These are phyloP conservation scores for Rhagium mordax DNA, from an alignment of 2,888 invertebrate genomes.

Conservation along the genomic window DNA sequence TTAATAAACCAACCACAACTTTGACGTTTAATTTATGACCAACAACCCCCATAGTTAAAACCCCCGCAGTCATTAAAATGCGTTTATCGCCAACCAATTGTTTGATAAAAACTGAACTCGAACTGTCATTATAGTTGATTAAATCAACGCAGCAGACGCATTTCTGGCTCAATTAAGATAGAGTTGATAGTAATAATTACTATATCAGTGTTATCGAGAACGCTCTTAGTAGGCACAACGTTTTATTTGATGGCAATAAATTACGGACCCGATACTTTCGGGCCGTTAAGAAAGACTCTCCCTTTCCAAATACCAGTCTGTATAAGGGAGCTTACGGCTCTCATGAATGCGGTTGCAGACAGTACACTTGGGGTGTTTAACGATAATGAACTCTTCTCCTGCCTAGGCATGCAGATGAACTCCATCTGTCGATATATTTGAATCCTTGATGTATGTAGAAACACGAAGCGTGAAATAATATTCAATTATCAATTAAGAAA, in stretches of 20 bases:
- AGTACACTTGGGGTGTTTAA: constrained; percentile 20
- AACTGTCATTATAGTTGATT: not conserved
- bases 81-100: no score
- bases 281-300: not conserved
- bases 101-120: not conserved
- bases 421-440: not conserved
- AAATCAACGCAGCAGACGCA: not conserved
- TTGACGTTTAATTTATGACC: no score
- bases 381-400: constrained; percentile 27
- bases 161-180: not conserved
- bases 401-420: constrained; percentile 4
- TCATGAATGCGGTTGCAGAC: constrained; percentile 18
- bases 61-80: no score
- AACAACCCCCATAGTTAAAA: no score
- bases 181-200: not conserved
- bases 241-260: not conserved
- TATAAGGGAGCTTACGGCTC: constrained; percentile 1
- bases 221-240: not conserved
- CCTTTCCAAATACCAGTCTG: not conserved
- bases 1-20: no score
- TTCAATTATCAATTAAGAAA: no score
- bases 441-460: not conserved
- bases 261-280: not conserved
- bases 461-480: not conserved
- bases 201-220: not conserved